These are phyloP conservation scores for Leptinotarsa texana DNA, from an alignment of 1,140 invertebrate species.

Conservation along the genomic window DNA sequence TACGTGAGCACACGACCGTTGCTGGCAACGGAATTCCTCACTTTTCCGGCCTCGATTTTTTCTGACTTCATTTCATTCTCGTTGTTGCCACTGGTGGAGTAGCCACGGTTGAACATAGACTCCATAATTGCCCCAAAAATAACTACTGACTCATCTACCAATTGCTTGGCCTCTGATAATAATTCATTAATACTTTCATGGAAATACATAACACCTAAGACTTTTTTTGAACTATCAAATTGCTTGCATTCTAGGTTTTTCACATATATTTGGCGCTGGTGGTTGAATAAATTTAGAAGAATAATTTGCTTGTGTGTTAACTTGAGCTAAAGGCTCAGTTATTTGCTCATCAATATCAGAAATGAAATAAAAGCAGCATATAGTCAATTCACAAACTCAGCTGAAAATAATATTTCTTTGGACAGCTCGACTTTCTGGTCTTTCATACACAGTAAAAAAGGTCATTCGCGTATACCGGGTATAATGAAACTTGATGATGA, in stretches of 20 bases:
- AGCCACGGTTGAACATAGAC: slow-evolving; percentile 39
- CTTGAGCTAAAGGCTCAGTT: no score
- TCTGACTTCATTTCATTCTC: not conserved
- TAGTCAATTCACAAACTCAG: no score
- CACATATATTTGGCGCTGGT: not conserved
- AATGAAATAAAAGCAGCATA: no score
- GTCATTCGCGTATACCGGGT: no score
- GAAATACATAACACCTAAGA: not conserved
- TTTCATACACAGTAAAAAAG: no score
- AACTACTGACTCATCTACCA: slow-evolving; percentile 41
- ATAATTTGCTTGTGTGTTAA: not conserved
- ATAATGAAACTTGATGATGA: no score
- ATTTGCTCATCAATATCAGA: not conserved
- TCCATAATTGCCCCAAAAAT: slow-evolving; percentile 47
- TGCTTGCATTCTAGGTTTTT: not conserved
- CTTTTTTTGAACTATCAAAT: not conserved
- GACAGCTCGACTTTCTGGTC: no score
- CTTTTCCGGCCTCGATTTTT: not conserved
- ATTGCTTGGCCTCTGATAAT: slow-evolving; percentile 33
- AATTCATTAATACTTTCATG: slow-evolving; percentile 9
- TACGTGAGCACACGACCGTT: no score
- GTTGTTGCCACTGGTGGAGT: not conserved
- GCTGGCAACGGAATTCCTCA: no score
- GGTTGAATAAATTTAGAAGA: not conserved
- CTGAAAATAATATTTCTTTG: no score